Evolutionary conservation across 2,113 vertebrate genomes (phyloP), one percentile per base, ranked within the genome.

Genomic region (Hypocryptadius cinnamomeus): DNA sequence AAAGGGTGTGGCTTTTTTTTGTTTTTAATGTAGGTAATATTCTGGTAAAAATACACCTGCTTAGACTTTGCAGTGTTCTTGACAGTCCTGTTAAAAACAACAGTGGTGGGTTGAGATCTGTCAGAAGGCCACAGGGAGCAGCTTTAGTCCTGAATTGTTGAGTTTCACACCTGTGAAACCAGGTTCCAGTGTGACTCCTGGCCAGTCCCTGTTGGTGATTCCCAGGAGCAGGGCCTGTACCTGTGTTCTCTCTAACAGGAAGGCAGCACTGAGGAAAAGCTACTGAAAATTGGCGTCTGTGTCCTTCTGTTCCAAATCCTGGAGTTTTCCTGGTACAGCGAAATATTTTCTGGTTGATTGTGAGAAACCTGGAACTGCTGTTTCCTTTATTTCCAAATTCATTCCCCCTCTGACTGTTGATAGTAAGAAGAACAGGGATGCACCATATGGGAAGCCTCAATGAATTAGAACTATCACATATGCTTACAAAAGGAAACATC

Each of bases 81-180:
- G 23, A 23, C 20, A 27, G 47, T 33, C 30, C 30, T 39, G n/a
- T 48, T 72, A 30, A 33, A 59, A 47, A 22, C 14, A 27, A 5
- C 2, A 4, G 0, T 17, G 40, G 48, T 47, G 33, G 35, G 61
- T 27, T 66, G 39, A 18, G 68, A 18, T 44, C 15, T 2, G 0
- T 31, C 74, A 61, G 31, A 45, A 78, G 39, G 56, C n/a, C 30
- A 17, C 2, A 48, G 44, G 57, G 31, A 81, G 13, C 37, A 69
- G 59, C 44, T 87, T 64, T 40, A 47, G 33, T 35, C 40, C 3
- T 24, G 3, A 73, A 53, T 27, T 10, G 3, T 6, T 4, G 40
- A 53, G 6, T 66, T 60, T 68, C 37, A 3, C 9, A 30, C 22
- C 35, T 25, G 7, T 10, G 31, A 28, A 18, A 4, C 8, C 68